These are phyloP conservation scores for Patella pellucida DNA, from an alignment of 2,888 invertebrate species.

Conservation along the genomic window DNA sequence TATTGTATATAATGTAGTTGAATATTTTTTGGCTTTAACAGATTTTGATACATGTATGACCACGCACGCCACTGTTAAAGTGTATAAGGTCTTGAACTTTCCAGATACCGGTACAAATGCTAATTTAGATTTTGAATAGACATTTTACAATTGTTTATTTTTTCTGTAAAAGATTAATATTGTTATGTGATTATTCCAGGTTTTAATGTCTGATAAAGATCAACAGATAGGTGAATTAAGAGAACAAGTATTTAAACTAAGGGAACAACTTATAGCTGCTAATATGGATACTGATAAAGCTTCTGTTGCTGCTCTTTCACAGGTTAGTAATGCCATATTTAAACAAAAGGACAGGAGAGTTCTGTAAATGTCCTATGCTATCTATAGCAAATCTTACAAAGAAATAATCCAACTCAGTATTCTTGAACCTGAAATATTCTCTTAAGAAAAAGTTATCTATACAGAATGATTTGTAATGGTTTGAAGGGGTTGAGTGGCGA, in stretches of 20 bases:
- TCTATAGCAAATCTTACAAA: too few species aligned
- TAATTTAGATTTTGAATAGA: not conserved
- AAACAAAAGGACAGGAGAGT: too few species aligned
- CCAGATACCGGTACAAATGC: not conserved
- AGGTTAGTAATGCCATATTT: constrained; percentile 46
- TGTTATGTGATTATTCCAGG: constrained; percentile 42
- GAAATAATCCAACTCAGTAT: too few species aligned
- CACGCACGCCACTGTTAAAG: not conserved
- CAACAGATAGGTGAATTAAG: constrained; percentile 79
- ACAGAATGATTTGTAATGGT: too few species aligned
- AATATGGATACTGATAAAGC: constrained; percentile 72
- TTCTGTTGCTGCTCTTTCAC: constrained; percentile 70
- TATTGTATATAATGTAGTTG: not conserved
- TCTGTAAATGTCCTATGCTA: too few species aligned
- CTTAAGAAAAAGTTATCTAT: too few species aligned
- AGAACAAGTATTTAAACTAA: constrained; percentile 74
- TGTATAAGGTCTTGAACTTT: not conserved
- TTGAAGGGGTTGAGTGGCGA: too few species aligned
- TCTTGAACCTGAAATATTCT: too few species aligned
- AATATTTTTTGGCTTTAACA: not conserved
- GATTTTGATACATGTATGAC: not conserved
- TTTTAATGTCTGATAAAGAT: constrained; percentile 79
- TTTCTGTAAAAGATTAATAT: not conserved
- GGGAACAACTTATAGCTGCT: constrained; percentile 70
- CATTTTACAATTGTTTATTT: too few species aligned